These are phyloP conservation scores for Dallia pectoralis DNA, from an alignment of 2,797 vertebrate species.

Conservation along the genomic window DNA sequence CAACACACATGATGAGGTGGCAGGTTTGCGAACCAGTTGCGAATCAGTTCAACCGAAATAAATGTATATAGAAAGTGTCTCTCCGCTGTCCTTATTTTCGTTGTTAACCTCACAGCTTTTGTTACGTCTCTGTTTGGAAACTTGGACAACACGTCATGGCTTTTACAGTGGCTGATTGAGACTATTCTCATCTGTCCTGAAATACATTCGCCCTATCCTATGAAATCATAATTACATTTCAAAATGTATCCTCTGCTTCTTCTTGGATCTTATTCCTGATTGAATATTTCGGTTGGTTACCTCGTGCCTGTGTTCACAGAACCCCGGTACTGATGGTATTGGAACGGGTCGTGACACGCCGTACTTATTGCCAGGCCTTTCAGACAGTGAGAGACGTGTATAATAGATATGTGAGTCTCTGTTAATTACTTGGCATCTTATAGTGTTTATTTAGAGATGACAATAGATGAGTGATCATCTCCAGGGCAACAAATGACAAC, in stretches of 20 bases:
- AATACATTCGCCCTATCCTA: not conserved
- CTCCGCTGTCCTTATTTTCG: not conserved
- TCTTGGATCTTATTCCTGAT: slow-evolving; percentile 18
- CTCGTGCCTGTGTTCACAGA: not conserved
- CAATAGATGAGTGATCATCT: not conserved
- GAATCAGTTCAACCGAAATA: no score
- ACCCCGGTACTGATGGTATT: not conserved
- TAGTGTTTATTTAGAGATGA: not conserved
- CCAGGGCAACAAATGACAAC: not conserved
- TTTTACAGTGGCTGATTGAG: not conserved
- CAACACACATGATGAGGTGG: no score
- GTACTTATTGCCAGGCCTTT: no score
- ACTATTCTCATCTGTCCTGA: not conserved
- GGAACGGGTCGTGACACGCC: no score
- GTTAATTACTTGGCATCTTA: no score
- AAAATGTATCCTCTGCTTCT: not conserved
- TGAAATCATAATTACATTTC: slow-evolving; percentile 38
- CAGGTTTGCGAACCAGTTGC: no score
- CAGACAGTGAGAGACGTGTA: no score
- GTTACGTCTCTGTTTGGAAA: not conserved
- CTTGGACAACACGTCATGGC: not conserved
- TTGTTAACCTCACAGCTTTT: not conserved
- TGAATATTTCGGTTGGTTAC: slow-evolving; percentile 11
- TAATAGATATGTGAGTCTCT: no score
- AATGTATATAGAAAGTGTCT: no score